phyloP scores from a whole-genome alignment of 2,888 invertebrate species.

The Machimus rusticus region DNA sequence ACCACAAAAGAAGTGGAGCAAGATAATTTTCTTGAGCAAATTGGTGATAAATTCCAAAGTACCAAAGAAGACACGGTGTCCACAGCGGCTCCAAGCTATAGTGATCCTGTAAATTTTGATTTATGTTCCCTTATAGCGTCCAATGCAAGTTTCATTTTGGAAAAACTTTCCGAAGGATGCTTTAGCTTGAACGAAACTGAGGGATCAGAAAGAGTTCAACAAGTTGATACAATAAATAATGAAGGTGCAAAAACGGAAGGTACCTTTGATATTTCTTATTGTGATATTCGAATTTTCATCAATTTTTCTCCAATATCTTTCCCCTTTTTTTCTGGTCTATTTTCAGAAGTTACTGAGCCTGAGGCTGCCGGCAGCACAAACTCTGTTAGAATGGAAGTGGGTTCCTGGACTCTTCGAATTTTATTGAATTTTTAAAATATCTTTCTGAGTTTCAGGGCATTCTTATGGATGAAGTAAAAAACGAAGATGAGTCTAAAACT shows the following conservation, averaged over 20 bases:
- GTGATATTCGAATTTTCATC: not conserved
- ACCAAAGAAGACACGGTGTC: not conserved
- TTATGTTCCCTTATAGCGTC: not conserved
- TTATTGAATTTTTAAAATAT: not conserved
- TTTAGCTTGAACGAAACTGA: not conserved
- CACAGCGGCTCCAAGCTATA: not conserved
- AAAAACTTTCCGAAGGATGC: not conserved
- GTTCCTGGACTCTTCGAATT: not conserved
- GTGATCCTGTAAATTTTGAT: not conserved
- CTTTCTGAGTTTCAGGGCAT: slow-evolving; percentile 5
- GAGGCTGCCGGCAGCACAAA: not conserved
- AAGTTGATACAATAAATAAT: not conserved
- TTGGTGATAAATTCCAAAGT: not conserved
- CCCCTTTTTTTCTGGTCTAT: not conserved
- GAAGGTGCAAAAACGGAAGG: not conserved
- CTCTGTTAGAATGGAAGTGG: not conserved
- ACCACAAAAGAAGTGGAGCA: not conserved
- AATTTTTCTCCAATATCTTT: not conserved
- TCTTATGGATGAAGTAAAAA: not conserved
- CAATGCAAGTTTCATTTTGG: not conserved
- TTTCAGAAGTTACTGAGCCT: not conserved
- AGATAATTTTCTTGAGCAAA: not conserved
- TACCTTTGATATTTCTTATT: not conserved
- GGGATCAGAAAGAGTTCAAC: not conserved
- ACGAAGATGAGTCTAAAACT: not conserved